A percentile compares a stretch with the other conserved stretches of the same genome.
phyloP scores from a whole-genome alignment of 2,797 vertebrate genomes.

The Pangasius sanitwongsei region DNA sequence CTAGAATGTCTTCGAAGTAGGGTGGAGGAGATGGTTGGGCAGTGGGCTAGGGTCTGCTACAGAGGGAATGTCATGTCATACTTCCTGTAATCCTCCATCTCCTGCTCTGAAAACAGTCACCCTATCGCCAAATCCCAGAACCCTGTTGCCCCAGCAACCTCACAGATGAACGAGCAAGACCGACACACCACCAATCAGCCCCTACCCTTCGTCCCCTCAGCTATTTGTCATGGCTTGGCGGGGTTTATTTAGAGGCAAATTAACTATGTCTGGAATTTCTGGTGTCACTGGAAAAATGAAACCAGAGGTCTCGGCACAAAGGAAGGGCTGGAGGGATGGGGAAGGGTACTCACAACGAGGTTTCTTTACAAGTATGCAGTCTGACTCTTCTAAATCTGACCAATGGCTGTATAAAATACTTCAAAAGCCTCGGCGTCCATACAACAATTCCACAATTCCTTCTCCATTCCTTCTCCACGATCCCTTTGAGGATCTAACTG shows the following conservation, averaged over 20 bases:
- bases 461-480: neutral
- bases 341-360: slow-evolving; percentile 48
- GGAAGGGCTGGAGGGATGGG: slow-evolving; percentile 52
- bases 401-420: neutral
- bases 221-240: slow-evolving; percentile 83
- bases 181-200: slow-evolving; percentile 73
- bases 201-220: slow-evolving; percentile 70
- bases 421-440: neutral
- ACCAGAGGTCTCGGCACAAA: slow-evolving; percentile 64
- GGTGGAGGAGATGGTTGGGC: slow-evolving; percentile 45
- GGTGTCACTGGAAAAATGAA: slow-evolving; percentile 71
- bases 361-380: slow-evolving; percentile 56
- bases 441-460: neutral
- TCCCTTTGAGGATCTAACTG: neutral
- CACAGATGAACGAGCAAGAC: slow-evolving; percentile 75
- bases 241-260: slow-evolving; percentile 84
- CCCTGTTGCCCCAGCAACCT: slow-evolving; percentile 75
- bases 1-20: slow-evolving; percentile 43
- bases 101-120: slow-evolving; percentile 74
- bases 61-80: slow-evolving; percentile 79
- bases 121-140: slow-evolving; percentile 68
- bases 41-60: slow-evolving; percentile 56
- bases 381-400: slow-evolving; percentile 45
- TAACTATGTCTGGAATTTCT: slow-evolving; percentile 82
- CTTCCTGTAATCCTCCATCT: slow-evolving; percentile 83